phyloP scores from a whole-genome alignment of 2,888 invertebrate genomes.

The Antheraea yamamai region DNA sequence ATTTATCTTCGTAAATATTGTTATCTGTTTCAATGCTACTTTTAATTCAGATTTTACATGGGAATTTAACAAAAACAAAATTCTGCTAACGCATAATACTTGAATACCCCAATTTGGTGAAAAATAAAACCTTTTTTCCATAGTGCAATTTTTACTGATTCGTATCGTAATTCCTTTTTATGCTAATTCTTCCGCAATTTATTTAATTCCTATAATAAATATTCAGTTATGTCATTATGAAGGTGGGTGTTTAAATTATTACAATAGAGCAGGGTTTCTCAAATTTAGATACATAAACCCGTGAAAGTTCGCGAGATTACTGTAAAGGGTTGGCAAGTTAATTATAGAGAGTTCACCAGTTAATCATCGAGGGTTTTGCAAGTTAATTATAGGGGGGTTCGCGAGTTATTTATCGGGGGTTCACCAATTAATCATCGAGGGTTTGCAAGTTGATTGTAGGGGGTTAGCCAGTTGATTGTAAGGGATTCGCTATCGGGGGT shows the following conservation, averaged over 20 bases:
- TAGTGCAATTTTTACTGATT: background rate
- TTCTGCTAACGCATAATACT: background rate
- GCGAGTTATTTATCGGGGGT: too few species aligned
- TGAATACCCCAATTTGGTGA: background rate
- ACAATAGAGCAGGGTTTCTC: background rate
- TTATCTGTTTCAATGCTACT: too few species aligned
- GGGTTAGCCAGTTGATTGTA: too few species aligned
- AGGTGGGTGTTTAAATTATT: conserved; percentile 1
- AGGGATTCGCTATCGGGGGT: too few species aligned
- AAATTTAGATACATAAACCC: background rate
- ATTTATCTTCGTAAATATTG: too few species aligned
- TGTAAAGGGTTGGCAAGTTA: background rate
- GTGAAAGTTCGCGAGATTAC: background rate
- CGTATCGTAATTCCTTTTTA: background rate
- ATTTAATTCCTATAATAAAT: background rate
- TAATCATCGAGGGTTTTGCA: background rate
- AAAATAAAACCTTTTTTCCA: background rate
- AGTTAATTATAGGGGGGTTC: too few species aligned
- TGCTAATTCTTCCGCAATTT: background rate
- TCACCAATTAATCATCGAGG: too few species aligned
- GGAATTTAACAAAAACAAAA: background rate
- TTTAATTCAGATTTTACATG: background rate
- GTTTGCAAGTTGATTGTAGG: too few species aligned
- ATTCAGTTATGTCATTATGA: background rate
- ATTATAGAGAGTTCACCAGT: background rate